Percentiles rank a stretch among this genome's conserved stretches.
Conservation (phyloP, 1,140 invertebrate genomes). For the Oryzaephilus surinamensis region DNA sequence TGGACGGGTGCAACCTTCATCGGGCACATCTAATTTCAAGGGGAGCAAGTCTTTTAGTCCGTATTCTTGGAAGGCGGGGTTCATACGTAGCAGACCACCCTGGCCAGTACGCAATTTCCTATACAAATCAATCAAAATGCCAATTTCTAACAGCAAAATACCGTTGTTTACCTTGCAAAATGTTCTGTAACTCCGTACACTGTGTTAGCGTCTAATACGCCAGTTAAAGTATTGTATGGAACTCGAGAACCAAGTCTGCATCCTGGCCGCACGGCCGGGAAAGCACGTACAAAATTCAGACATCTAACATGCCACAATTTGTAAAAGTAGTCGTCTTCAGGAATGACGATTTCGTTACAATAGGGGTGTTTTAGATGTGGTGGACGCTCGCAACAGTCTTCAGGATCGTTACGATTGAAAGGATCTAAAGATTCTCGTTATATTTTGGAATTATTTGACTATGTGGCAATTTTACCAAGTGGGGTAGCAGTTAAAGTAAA, state of each 20-base stretch:
- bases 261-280: slow-evolving; percentile 69
- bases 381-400: slow-evolving; percentile 74
- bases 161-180: slow-evolving; percentile 50
- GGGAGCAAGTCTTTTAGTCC: slow-evolving; percentile 82
- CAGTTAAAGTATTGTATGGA: slow-evolving; percentile 75
- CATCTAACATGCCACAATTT: slow-evolving; percentile 71
- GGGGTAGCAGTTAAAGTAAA: slow-evolving; percentile 81
- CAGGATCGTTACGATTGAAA: slow-evolving; percentile 72
- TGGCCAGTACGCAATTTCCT: slow-evolving; percentile 69
- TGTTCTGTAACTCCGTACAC: slow-evolving; percentile 73
- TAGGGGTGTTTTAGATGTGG: slow-evolving; percentile 75
- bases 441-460: too few relatives aligned
- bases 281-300: slow-evolving; percentile 79
- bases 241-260: slow-evolving; percentile 64
- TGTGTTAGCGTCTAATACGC: slow-evolving; percentile 72
- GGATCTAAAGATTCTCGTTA: too few relatives aligned
- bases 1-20: slow-evolving; percentile 84
- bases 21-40: slow-evolving; percentile 80
- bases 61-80: slow-evolving; percentile 77
- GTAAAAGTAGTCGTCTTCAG: slow-evolving; percentile 87
- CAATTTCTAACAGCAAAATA: slow-evolving; percentile 17
- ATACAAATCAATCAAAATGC: too few relatives aligned
- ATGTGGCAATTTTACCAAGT: slow-evolving; percentile 49
- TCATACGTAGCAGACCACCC: slow-evolving; percentile 72
- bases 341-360: slow-evolving; percentile 82